Conservation (phyloP, 2,113 vertebrate genomes). For the Catharus bicknelli region DNA sequence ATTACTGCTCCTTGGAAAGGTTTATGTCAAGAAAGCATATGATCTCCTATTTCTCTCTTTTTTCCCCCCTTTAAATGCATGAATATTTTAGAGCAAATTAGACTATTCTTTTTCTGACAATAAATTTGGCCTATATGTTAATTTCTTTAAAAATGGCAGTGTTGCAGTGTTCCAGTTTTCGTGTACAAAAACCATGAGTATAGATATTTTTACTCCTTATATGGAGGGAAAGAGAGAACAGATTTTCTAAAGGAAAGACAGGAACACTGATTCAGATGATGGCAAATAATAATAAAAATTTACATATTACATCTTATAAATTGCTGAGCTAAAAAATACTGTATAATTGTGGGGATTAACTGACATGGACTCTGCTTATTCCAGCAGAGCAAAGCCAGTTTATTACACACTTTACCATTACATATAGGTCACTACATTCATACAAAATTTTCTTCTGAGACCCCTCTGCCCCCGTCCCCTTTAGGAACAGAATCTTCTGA, state of each 20-base stretch:
- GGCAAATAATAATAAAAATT: neutral
- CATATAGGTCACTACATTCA: too few species aligned
- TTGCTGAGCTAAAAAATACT: neutral
- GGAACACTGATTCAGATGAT: neutral
- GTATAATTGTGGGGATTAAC: neutral
- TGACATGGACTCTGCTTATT: too few species aligned
- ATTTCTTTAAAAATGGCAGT: neutral
- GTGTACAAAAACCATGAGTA: neutral
- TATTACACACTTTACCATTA: too few species aligned
- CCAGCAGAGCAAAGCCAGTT: too few species aligned
- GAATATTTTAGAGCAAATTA: neutral
- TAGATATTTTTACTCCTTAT: neutral
- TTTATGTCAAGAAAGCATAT: neutral
- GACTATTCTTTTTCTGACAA: neutral
- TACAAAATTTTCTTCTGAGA: too few species aligned
- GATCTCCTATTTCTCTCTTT: neutral
- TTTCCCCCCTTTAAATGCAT: neutral
- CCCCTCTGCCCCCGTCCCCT: too few species aligned
- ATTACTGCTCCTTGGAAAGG: neutral
- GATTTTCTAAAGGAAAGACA: neutral
- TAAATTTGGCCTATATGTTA: neutral
- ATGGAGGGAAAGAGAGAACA: neutral
- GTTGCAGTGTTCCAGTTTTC: neutral
- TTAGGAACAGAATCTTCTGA: too few species aligned
- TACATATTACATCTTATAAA: neutral